Evolutionary conservation across 2,113 vertebrate genomes (phyloP), one percentile per base, ranked within the genome.

Genomic region (Clinocottus analis): DNA sequence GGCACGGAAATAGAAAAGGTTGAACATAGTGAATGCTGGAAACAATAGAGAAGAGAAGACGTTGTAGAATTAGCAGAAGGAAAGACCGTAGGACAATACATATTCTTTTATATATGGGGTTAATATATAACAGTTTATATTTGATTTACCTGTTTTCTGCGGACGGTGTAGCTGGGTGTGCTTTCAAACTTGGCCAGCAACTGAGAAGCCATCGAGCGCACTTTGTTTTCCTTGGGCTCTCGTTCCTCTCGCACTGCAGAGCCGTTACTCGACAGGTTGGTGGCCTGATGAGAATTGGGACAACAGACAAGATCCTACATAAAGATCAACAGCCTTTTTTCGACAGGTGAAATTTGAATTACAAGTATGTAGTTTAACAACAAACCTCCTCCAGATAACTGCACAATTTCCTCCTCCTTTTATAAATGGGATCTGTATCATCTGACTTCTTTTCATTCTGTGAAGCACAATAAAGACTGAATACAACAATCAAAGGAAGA

Each of bases 171-270:
- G 77, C 74, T 96, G 29, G 94, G 87, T 23, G 94, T 78, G 62
- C 83, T 97, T 81, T 98, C 98, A 88, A 99, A 98, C 89, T 98
- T 99, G 73, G 98, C 98, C 85, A 95, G 90, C 31, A 99, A 89
- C 79, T 99, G 97, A 43, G 93, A 96, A 29, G 98, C 96, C 96
- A 99, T 98, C 35, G 96, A 98, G 81, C 97, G 97, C 70, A 99
- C 98, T 95, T 96, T 99, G 89, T 99, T 99, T 89, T 96, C 96
- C 83, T 92, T 97, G 25, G 91, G 87, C 45, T 94, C 92, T 23
- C 25, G 67, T 3, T 74, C 80, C 2, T 96, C 96, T 68, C 72
- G 91, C 61, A 72, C 77, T 51, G 89, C 81, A 13, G 88, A 65
- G 51, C 87, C 92, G 59, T 91, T 95, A 79, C 84, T 94, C 56